phyloP scores from a whole-genome alignment of 2,797 vertebrate species.

The Leptoclinus maculatus region DNA sequence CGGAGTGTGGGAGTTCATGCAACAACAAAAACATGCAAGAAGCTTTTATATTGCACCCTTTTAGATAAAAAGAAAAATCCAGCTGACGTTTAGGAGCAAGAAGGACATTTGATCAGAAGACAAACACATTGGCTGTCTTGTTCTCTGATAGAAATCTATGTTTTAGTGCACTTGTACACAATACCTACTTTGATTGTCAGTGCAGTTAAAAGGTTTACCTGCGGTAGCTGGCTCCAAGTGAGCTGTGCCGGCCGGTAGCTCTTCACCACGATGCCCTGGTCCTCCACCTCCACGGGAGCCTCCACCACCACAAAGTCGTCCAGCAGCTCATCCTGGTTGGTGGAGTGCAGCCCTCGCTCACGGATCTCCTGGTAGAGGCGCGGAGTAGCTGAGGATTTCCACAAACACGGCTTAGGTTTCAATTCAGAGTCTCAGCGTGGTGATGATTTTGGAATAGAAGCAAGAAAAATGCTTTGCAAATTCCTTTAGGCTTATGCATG shows the following conservation, averaged over 20 bases:
- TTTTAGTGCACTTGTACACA: neutral
- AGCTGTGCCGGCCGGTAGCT: constrained; percentile 89
- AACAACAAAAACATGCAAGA: neutral
- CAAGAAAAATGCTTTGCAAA: neutral
- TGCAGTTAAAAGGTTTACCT: constrained; percentile 79
- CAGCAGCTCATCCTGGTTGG: constrained; percentile 87
- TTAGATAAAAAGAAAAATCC: neutral
- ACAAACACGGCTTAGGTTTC: neutral
- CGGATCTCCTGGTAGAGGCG: constrained; percentile 94
- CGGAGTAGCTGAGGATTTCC: constrained; percentile 85
- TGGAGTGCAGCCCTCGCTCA: constrained; percentile 91
- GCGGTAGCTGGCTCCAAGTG: constrained; percentile 95
- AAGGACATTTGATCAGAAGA: neutral
- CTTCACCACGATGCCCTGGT: constrained; percentile 89
- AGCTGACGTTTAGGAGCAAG: neutral
- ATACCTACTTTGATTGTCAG: neutral
- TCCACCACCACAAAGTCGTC: constrained; percentile 82
- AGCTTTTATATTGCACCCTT: neutral
- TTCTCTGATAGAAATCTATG: neutral
- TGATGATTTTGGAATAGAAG: neutral
- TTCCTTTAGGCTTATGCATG: neutral
- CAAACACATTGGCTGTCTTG: neutral
- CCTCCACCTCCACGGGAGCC: constrained; percentile 43
- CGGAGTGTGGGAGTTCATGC: neutral
- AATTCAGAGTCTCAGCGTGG: neutral